Percentiles rank a stretch among this genome's conserved stretches.
Conservation (phyloP, 2,113 vertebrate species). For the Okapia johnstoni region DNA sequence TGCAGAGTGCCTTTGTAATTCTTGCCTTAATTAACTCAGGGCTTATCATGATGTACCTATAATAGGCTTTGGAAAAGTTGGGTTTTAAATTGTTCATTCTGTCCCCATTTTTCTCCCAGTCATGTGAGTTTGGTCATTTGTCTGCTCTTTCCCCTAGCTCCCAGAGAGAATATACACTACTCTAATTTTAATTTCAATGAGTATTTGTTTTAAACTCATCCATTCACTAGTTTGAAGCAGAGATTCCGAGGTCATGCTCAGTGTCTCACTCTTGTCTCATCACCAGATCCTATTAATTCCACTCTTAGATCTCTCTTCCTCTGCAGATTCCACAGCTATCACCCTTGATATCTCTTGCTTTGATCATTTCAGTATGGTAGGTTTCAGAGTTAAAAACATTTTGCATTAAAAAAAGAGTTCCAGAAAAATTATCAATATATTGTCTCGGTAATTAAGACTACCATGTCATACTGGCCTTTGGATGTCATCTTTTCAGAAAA, state of each 20-base stretch:
- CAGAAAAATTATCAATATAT: not conserved
- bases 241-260: not conserved
- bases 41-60: not conserved
- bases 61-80: not conserved
- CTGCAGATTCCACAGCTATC: not conserved
- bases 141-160: not conserved
- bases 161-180: not conserved
- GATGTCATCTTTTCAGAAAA: not conserved
- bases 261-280: not conserved
- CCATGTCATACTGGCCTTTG: not conserved
- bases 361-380: not conserved
- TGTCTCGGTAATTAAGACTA: not conserved
- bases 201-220: not conserved
- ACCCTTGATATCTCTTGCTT: not conserved
- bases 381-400: not conserved
- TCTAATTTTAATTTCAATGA: not conserved
- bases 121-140: not conserved
- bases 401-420: not conserved
- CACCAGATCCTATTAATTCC: no score
- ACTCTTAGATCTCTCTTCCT: not conserved
- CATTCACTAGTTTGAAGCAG: not conserved
- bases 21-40: slow-evolving; percentile 39
- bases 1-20: slow-evolving; percentile 37
- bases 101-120: not conserved
- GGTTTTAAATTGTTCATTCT: not conserved